phyloP scores from a whole-genome alignment of 1,140 invertebrate genomes.

The Aphelinus atriplicis region DNA sequence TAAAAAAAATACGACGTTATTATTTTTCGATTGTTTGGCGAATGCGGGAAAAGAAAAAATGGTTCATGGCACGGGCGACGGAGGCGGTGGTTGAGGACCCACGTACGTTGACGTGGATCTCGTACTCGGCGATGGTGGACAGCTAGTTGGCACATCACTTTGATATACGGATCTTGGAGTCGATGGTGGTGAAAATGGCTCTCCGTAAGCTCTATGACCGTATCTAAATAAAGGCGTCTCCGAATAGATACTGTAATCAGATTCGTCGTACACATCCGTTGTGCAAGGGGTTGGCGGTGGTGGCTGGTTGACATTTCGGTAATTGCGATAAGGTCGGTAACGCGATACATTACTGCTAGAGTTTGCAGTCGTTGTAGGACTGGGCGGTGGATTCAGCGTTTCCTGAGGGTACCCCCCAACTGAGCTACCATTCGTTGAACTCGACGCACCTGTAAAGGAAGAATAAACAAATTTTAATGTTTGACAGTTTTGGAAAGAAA shows the following conservation, averaged over 20 bases:
- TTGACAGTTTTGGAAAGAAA: no score
- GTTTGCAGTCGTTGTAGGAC: slow-evolving; percentile 80
- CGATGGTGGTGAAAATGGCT: slow-evolving; percentile 84
- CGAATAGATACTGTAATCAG: slow-evolving; percentile 75
- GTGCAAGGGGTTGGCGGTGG: slow-evolving; percentile 94
- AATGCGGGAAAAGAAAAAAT: slow-evolving; percentile 31
- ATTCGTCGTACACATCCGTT: slow-evolving; percentile 92
- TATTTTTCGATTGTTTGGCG: no score
- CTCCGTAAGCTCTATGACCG: slow-evolving; percentile 72
- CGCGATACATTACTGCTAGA: slow-evolving; percentile 70
- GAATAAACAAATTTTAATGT: no score
- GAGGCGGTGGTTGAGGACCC: slow-evolving; percentile 76
- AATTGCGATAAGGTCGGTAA: slow-evolving; percentile 78
- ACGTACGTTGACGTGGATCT: slow-evolving; percentile 77
- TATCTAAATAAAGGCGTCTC: slow-evolving; percentile 58
- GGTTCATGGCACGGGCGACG: slow-evolving; percentile 72
- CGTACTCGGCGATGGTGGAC: slow-evolving; percentile 83
- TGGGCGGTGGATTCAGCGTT: slow-evolving; percentile 89
- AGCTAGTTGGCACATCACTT: slow-evolving; percentile 72
- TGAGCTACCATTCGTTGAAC: slow-evolving; percentile 73
- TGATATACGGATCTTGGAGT: slow-evolving; percentile 83
- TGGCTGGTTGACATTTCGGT: slow-evolving; percentile 82
- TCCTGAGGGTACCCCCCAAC: slow-evolving; percentile 78
- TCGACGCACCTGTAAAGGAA: slow-evolving; percentile 73
- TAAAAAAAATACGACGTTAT: no score